Percentiles rank a stretch among this genome's conserved stretches.
Evolutionary conservation across 2,888 invertebrate species (phyloP).

Genomic region (Pterostichus niger): DNA sequence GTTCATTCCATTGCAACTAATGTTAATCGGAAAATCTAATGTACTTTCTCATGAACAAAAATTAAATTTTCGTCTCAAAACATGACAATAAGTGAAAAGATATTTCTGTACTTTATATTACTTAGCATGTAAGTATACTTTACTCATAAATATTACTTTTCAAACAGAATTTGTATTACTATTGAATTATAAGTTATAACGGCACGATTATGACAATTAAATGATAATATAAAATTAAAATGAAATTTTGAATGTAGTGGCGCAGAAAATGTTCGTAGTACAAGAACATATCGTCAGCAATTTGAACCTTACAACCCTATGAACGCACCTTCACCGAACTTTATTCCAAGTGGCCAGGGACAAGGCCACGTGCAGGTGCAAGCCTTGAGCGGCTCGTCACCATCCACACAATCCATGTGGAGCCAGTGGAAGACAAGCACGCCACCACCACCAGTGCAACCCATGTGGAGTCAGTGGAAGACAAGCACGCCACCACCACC

Average conservation of each 20-base stretch:
- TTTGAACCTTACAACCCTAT: background rate
- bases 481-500: background rate
- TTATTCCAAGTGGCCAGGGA: background rate
- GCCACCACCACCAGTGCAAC: background rate
- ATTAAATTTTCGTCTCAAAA: constrained; percentile 27
- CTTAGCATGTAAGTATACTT: constrained; percentile 22
- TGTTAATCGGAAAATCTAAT: constrained; percentile 1
- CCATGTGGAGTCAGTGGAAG: background rate
- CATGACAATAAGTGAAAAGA: constrained; percentile 41
- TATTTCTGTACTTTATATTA: constrained; percentile 16
- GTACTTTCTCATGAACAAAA: constrained; percentile 24
- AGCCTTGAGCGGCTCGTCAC: background rate
- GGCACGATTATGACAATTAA: no score
- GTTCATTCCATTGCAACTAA: constrained; percentile 29
- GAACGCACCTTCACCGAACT: background rate
- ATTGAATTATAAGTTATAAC: no score
- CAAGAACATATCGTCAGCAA: background rate
- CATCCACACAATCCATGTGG: background rate
- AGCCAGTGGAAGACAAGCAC: background rate
- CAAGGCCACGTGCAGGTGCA: background rate
- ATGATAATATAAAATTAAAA: background rate
- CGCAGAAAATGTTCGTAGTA: background rate
- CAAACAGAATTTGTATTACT: background rate
- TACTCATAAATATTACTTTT: background rate
- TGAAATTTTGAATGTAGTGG: background rate